phyloP scores from a whole-genome alignment of 2,888 invertebrate species.

The Protodeltote pygarga region DNA sequence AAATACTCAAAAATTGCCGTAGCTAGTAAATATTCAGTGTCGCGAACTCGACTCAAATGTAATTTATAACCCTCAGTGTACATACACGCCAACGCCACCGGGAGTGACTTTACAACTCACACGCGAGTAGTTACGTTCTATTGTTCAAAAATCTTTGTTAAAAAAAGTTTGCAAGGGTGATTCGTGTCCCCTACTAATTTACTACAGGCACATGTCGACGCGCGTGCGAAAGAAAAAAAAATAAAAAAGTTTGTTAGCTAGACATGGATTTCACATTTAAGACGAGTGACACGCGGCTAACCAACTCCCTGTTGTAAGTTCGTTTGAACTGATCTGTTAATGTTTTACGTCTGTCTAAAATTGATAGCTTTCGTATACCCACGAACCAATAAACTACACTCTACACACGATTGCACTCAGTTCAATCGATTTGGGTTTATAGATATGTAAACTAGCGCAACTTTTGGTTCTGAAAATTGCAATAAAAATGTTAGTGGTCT shows the following conservation, averaged over 20 bases:
- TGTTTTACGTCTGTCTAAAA: constrained; percentile 69
- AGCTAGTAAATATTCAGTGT: constrained; percentile 9
- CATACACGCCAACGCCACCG: constrained; percentile 64
- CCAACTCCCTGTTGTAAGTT: constrained; percentile 53
- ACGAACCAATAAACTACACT: constrained; percentile 64
- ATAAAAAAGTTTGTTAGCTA: constrained; percentile 71
- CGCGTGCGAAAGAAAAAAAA: constrained; percentile 78
- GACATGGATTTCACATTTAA: constrained; percentile 82
- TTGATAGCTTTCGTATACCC: constrained; percentile 67
- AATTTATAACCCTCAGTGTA: constrained; percentile 31
- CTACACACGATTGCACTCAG: constrained; percentile 66
- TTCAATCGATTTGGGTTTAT: constrained; percentile 68
- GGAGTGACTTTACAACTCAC: constrained; percentile 81
- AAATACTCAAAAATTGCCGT: background rate
- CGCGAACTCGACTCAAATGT: constrained; percentile 26
- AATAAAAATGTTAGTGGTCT: constrained; percentile 35
- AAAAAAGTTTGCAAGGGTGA: constrained; percentile 81
- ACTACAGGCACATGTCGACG: constrained; percentile 85
- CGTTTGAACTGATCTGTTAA: constrained; percentile 63
- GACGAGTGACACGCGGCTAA: constrained; percentile 63
- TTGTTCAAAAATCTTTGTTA: constrained; percentile 83
- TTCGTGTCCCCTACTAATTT: constrained; percentile 83
- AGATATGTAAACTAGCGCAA: constrained; percentile 58
- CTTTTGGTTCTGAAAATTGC: constrained; percentile 42
- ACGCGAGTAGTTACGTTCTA: constrained; percentile 81